Conservation (phyloP, 30 jellyfish, hydroid and myxozoan species). For the Rhopilema esculentum region DNA sequence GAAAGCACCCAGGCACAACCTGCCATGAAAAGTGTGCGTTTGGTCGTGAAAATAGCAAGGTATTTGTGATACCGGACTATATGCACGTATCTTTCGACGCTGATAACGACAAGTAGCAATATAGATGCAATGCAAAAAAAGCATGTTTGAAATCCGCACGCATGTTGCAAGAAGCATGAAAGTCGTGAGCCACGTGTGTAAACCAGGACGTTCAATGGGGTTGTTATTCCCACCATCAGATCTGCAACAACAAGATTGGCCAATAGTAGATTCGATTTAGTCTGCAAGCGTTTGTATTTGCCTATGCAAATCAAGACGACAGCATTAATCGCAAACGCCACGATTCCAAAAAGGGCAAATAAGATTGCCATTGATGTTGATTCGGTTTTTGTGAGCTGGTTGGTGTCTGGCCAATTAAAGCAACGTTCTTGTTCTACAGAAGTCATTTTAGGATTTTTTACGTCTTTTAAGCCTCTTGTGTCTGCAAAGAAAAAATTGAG, state of each 20-base stretch:
- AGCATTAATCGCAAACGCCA: not conserved
- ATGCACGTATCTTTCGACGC: constrained; percentile 31
- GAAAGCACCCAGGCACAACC: constrained; percentile 15
- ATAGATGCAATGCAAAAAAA: constrained; percentile 40
- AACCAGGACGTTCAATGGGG: constrained; percentile 9
- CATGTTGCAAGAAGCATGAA: not conserved
- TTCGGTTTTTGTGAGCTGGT: not conserved
- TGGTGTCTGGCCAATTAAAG: not conserved
- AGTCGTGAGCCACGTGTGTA: constrained; percentile 1
- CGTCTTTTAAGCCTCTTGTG: too few species aligned
- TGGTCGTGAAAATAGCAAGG: not conserved
- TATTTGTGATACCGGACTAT: constrained; percentile 4
- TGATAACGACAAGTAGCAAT: constrained; percentile 28
- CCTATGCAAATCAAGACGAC: constrained; percentile 5
- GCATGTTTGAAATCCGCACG: constrained; percentile 6
- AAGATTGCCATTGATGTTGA: not conserved
- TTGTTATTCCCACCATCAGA: not conserved
- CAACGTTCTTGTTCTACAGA: not conserved
- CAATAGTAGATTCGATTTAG: not conserved
- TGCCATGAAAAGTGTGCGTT: not conserved
- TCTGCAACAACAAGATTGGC: constrained; percentile 3
- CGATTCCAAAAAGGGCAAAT: not conserved
- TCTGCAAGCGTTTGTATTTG: constrained; percentile 15
- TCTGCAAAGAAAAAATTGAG: too few species aligned
- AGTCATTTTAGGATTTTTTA: not conserved